phyloP scores from a whole-genome alignment of 2,888 invertebrate species.

The Andrena fulva region DNA sequence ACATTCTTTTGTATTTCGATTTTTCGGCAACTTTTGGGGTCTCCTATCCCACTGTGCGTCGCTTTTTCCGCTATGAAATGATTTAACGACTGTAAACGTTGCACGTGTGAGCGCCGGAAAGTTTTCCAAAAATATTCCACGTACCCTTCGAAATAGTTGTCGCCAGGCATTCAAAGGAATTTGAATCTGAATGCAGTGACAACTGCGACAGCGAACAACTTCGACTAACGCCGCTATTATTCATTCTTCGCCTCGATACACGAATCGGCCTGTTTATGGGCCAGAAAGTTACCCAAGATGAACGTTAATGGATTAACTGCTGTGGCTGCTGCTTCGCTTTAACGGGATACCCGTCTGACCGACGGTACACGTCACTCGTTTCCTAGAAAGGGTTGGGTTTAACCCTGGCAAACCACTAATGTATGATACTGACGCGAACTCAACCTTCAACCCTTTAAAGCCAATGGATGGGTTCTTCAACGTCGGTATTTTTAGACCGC shows the following conservation, averaged over 20 bases:
- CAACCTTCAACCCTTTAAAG: background rate
- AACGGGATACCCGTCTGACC: background rate
- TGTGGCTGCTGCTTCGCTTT: background rate
- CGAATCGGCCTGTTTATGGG: background rate
- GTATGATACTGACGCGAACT: background rate
- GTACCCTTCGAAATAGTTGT: background rate
- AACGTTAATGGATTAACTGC: constrained; percentile 2
- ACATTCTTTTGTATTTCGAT: no score
- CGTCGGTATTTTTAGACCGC: no score
- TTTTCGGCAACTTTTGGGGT: no score
- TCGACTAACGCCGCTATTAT: background rate
- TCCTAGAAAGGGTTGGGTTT: background rate
- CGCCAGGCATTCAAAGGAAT: background rate
- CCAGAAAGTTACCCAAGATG: background rate
- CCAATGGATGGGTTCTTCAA: background rate
- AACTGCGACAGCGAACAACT: background rate
- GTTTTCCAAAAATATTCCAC: background rate
- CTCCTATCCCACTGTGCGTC: no score
- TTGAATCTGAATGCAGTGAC: background rate
- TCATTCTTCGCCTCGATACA: background rate
- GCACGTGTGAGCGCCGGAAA: background rate
- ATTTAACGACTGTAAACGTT: constrained; percentile 26
- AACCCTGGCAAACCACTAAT: constrained; percentile 32
- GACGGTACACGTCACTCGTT: constrained; percentile 4
- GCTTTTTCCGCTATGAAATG: constrained; percentile 31